phyloP scores from a whole-genome alignment of 37 sponge, comb jelly and placozoan species.

The Hormiphora californensis region DNA sequence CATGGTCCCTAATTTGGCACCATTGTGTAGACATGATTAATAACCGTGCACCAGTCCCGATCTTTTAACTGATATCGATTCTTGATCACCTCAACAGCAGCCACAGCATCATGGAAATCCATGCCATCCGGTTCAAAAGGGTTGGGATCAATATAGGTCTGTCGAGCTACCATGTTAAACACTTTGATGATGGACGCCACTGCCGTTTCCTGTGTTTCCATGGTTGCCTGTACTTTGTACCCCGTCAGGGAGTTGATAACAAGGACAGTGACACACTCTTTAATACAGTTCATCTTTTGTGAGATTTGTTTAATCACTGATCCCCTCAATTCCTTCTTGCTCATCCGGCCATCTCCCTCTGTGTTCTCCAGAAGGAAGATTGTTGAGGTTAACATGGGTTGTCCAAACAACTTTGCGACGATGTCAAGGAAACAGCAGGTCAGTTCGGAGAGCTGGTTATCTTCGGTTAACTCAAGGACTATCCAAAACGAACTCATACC shows the following conservation, averaged over 20 bases:
- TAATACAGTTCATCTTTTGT: background rate
- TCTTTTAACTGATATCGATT: slow-evolving; percentile 20
- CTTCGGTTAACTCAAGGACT: background rate
- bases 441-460: background rate
- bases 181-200: background rate
- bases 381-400: background rate
- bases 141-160: slow-evolving; percentile 43
- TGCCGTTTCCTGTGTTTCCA: background rate
- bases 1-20: slow-evolving; percentile 36
- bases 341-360: background rate
- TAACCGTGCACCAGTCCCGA: slow-evolving; percentile 1
- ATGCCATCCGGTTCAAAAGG: slow-evolving; percentile 45
- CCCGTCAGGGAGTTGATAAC: background rate
- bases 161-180: background rate
- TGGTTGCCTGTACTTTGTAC: too few relatives aligned
- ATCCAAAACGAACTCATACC: slow-evolving; percentile 24
- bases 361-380: slow-evolving; percentile 19
- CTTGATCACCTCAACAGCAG: background rate
- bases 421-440: too few relatives aligned
- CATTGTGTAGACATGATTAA: slow-evolving; percentile 41
- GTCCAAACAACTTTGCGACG: background rate
- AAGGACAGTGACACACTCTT: background rate
- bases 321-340: background rate
- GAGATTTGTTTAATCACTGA: background rate
- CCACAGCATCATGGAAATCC: slow-evolving; percentile 13